Conservation (phyloP, 30 jellyfish, hydroid and myxozoan species). For the Hydractinia symbiolongicarpus region DNA sequence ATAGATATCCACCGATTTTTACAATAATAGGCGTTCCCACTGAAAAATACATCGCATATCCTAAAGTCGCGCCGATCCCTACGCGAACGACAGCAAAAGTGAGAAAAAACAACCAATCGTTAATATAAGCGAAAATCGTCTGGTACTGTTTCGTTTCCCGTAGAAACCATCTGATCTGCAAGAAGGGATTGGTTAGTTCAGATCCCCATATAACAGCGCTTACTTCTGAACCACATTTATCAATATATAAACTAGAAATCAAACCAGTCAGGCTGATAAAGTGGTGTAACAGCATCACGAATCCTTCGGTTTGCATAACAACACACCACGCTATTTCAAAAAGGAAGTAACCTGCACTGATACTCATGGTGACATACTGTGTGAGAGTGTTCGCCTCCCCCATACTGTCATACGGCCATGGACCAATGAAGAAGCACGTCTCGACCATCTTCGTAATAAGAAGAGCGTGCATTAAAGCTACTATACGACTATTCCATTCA, state of each 20-base stretch:
- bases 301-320: constrained; percentile 67
- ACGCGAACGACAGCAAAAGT: constrained; percentile 51
- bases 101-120: constrained; percentile 56
- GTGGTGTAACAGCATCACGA: constrained; percentile 72
- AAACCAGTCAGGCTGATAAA: constrained; percentile 64
- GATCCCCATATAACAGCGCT: constrained; percentile 75
- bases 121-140: constrained; percentile 44
- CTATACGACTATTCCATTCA: constrained; percentile 73
- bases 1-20: constrained; percentile 63
- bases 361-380: constrained; percentile 39
- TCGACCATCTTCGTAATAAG: constrained; percentile 33
- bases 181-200: constrained; percentile 81
- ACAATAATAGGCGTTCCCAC: constrained; percentile 41
- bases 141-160: constrained; percentile 45
- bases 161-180: constrained; percentile 83
- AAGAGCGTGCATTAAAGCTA: constrained; percentile 70
- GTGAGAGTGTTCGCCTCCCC: constrained; percentile 58
- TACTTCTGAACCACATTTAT: constrained; percentile 82
- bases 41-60: constrained; percentile 29
- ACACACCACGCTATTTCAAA: constrained; percentile 80
- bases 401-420: constrained; percentile 54
- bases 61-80: constrained; percentile 60
- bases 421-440: constrained; percentile 32
- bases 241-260: constrained; percentile 48
- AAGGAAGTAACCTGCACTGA: constrained; percentile 71